Percentiles rank a stretch among this genome's conserved stretches.
Evolutionary conservation across 1,140 invertebrate species (phyloP).

Genomic region (Heliconius hewitsoni): DNA sequence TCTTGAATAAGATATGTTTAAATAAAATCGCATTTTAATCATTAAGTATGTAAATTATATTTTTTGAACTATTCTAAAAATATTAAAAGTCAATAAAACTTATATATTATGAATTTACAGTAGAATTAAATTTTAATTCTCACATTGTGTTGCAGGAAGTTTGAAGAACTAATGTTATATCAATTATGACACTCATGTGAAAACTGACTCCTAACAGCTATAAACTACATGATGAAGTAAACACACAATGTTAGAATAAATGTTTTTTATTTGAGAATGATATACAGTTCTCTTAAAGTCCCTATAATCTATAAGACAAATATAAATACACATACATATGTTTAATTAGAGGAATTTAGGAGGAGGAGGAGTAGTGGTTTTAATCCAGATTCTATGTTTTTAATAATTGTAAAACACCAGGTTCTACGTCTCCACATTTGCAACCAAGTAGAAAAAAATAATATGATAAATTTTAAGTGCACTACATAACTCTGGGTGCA

Average conservation of each 20-base stretch:
- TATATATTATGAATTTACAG: neutral
- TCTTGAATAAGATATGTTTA: neutral
- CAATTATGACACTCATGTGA: slow-evolving; percentile 43
- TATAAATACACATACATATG: neutral
- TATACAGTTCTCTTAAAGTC: neutral
- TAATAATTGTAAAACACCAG: no score
- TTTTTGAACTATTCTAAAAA: neutral
- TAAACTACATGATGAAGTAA: neutral
- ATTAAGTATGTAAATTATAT: neutral
- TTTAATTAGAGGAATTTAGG: neutral
- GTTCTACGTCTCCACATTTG: no score
- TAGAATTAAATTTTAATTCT: neutral
- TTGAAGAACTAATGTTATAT: slow-evolving; percentile 39
- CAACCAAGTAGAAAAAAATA: no score
- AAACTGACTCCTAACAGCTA: slow-evolving; percentile 17
- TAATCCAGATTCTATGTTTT: no score
- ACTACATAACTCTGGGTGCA: no score
- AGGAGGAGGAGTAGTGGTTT: no score
- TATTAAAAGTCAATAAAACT: no score
- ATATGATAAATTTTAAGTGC: no score
- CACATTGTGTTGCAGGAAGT: slow-evolving; percentile 29
- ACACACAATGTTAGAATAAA: neutral
- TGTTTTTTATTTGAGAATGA: neutral
- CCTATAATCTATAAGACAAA: neutral
- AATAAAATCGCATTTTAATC: neutral